Evolutionary conservation across 1,140 invertebrate species (phyloP), one percentile per base, ranked within the genome.

Genomic region (Lerema accius): DNA sequence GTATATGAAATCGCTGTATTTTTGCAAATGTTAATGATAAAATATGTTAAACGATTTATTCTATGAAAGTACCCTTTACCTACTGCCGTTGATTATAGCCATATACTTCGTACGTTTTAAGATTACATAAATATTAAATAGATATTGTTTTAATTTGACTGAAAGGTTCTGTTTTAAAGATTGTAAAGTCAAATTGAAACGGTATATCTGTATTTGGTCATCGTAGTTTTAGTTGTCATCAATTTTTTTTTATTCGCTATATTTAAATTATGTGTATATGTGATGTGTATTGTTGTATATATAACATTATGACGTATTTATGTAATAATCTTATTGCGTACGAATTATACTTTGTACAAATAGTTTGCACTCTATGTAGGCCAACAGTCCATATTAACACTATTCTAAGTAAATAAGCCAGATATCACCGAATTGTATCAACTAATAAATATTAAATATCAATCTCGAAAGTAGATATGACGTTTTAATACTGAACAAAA

Each of bases 11-110:
- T 46, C 48, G 53, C 53, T 65, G 67, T 73, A 73, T 73, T 73
- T 73, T 73, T 73, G 71, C 71, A 73, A 65, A 55, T 32, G 55
- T 64, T 56, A 62, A 62, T 66, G 46, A 40, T 51, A 28, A 32
- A 32, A 32, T 37, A 37, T 37, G 35, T 65, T 32, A 32, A 32
- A 13, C 46, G 9, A 15, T 6, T 26, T 26, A 32, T 48, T 13
- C 10, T 72, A 58, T 71, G 43, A 67, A 53, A 63, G 43, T 59
- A 59, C 64, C 71, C 61, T 59, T 45, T 63, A 64, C 67, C 51
- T 67, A 73, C 67, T 73, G 67, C 64, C 67, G 71, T 73, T 70
- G 65, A 63, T 23, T 14, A 13, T 45, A 45, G 43, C 3, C 16
- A 4, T 40, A 1, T 49, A 15, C 10, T 49, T 32, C 26, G 46